Percentiles rank a stretch among this genome's conserved stretches.
Evolutionary conservation across 2,888 invertebrate genomes (phyloP).

Genomic region (Agriotes lineatus): DNA sequence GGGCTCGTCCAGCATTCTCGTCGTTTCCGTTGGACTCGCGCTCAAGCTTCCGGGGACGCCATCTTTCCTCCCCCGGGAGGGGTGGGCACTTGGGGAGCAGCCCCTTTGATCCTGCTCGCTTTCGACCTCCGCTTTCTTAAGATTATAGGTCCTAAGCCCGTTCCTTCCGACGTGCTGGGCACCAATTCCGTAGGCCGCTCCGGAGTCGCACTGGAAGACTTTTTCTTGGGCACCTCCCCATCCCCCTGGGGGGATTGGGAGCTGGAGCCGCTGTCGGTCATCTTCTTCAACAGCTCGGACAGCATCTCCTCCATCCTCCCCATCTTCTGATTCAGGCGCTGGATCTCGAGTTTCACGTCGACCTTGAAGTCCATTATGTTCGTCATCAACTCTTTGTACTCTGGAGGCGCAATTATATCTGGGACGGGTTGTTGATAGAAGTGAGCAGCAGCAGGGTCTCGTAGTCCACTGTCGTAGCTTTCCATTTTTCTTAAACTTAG

Average conservation of each 20-base stretch:
- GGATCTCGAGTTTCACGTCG: conserved; percentile 86
- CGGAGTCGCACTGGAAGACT: conserved; percentile 50
- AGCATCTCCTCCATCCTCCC: conserved; percentile 91
- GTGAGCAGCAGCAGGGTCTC: conserved; percentile 68
- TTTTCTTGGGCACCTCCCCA: conserved; percentile 38
- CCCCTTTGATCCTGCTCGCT: conserved; percentile 57
- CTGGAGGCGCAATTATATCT: conserved; percentile 71
- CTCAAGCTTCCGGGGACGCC: conserved; percentile 65
- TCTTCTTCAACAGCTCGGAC: conserved; percentile 76
- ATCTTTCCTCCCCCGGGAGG: conserved; percentile 58
- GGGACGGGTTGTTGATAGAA: conserved; percentile 65
- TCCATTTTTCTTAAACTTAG: conserved; percentile 72
- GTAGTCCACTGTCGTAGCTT: conserved; percentile 77
- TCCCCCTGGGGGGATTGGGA: conserved; percentile 61
- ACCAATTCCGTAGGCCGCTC: conserved; percentile 63
- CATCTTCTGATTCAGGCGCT: conserved; percentile 84
- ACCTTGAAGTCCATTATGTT: conserved; percentile 87
- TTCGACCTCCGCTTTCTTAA: conserved; percentile 65
- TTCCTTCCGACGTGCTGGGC: conserved; percentile 56
- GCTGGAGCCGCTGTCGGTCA: conserved; percentile 58
- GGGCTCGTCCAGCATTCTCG: conserved; percentile 67
- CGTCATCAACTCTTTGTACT: conserved; percentile 82
- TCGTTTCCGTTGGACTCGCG: conserved; percentile 71
- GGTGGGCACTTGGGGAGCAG: conserved; percentile 62
- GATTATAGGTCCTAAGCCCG: conserved; percentile 64